A percentile compares a stretch with the other conserved stretches of the same genome.
Conservation (phyloP, 1,140 invertebrate genomes). For the Monomorium pharaonis region DNA sequence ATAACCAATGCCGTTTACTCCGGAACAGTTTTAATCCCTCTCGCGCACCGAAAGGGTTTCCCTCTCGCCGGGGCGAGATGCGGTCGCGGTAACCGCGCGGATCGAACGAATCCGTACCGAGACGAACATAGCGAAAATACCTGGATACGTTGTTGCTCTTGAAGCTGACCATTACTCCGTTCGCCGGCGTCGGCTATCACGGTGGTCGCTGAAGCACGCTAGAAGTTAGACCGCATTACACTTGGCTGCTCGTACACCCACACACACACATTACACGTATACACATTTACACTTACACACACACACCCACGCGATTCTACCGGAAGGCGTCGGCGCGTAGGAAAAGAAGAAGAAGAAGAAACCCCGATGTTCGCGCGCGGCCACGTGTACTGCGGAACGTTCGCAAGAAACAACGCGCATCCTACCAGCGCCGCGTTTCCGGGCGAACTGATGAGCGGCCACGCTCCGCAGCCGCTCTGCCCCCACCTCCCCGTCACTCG, state of each 20-base stretch:
- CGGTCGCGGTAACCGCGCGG: neutral
- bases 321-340: neutral
- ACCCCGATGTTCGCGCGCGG: neutral
- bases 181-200: conserved; percentile 25
- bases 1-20: neutral
- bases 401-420: neutral
- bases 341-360: neutral
- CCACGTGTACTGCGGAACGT: conserved; percentile 54
- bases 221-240: conserved; percentile 6
- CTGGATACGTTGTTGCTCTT: conserved; percentile 76
- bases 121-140: conserved; percentile 56
- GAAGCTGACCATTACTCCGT: conserved; percentile 77
- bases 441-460: conserved; percentile 73
- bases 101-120: conserved; percentile 41
- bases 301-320: neutral
- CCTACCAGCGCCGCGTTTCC: conserved; percentile 71
- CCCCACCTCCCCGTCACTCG: conserved; percentile 37
- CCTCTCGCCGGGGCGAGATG: neutral
- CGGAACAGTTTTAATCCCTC: conserved; percentile 7
- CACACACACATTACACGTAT: neutral
- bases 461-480: conserved; percentile 66
- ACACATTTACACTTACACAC: neutral
- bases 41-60: conserved; percentile 13
- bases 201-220: neutral
- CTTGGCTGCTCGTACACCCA: neutral